phyloP scores from a whole-genome alignment of 2,888 invertebrate genomes.

The Xestoiulus laeticollis region DNA sequence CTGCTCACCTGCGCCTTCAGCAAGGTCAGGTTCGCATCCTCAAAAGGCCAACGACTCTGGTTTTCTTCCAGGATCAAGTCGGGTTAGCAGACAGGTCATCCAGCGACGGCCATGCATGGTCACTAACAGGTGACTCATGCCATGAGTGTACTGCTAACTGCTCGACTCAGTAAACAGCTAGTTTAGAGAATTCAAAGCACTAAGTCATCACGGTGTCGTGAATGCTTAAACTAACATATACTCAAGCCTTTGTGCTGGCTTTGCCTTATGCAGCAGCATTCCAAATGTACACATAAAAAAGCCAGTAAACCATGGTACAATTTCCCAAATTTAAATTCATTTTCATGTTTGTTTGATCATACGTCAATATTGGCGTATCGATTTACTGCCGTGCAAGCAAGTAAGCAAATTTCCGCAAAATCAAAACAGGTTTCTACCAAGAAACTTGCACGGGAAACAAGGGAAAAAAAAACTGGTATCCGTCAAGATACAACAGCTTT shows the following conservation, averaged over 20 bases:
- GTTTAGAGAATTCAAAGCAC: not conserved
- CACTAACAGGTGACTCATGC: conserved; percentile 7
- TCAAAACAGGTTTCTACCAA: too few relatives aligned
- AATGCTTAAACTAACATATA: not conserved
- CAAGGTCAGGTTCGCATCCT: conserved; percentile 48
- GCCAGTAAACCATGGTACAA: not conserved
- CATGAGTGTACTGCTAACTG: not conserved
- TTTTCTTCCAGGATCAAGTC: conserved; percentile 34
- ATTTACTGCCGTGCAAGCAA: too few relatives aligned
- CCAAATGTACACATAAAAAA: not conserved
- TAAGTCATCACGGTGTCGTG: not conserved
- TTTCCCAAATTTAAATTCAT: not conserved
- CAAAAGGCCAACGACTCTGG: conserved; percentile 38
- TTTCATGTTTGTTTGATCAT: too few relatives aligned
- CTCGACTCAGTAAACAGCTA: not conserved
- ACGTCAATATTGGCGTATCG: too few relatives aligned
- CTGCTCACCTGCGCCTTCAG: conserved; percentile 46
- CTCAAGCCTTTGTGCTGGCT: not conserved
- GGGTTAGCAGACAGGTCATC: conserved; percentile 27
- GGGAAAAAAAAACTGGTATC: too few relatives aligned
- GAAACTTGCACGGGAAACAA: too few relatives aligned
- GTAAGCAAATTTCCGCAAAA: too few relatives aligned
- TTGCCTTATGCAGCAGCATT: not conserved
- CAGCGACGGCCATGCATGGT: conserved; percentile 2
- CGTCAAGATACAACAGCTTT: too few relatives aligned